phyloP scores from a whole-genome alignment of 2,888 invertebrate genomes.

The Saturnia pavonia region DNA sequence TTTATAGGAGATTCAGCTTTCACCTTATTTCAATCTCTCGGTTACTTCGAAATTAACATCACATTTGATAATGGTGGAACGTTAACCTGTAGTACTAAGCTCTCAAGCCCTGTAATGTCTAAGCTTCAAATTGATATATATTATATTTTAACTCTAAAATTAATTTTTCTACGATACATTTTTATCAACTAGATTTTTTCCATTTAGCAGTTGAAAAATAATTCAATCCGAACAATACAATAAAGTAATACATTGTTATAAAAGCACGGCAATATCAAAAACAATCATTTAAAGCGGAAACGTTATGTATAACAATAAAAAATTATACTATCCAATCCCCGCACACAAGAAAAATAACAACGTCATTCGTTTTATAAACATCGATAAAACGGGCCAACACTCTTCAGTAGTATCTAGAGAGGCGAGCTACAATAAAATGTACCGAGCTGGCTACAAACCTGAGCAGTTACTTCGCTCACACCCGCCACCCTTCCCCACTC shows the following conservation, averaged over 20 bases:
- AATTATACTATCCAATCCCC: slow-evolving; percentile 57
- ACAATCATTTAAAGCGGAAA: slow-evolving; percentile 40
- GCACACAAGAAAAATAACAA: slow-evolving; percentile 58
- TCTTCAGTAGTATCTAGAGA: slow-evolving; percentile 73
- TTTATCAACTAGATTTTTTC: background rate
- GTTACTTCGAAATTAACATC: too few species aligned
- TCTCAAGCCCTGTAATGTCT: too few species aligned
- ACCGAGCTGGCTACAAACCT: slow-evolving; percentile 78
- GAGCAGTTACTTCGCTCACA: slow-evolving; percentile 72
- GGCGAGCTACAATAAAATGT: slow-evolving; percentile 81
- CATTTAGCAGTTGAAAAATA: background rate
- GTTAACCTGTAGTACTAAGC: too few species aligned
- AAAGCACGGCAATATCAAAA: slow-evolving; percentile 30
- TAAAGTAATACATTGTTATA: slow-evolving; percentile 15
- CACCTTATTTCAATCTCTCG: too few species aligned
- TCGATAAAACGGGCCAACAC: slow-evolving; percentile 64
- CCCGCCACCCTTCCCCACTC: slow-evolving; percentile 40
- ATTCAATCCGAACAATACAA: background rate
- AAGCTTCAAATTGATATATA: too few species aligned
- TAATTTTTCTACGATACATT: background rate
- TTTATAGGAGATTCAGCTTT: too few species aligned
- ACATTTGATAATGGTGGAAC: too few species aligned
- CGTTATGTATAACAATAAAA: slow-evolving; percentile 49
- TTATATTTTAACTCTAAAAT: background rate
- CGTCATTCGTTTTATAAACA: slow-evolving; percentile 65